Base-by-base conservation (phyloP, 2,797 vertebrate genomes). In the Malacoctenus gilli region DNA sequence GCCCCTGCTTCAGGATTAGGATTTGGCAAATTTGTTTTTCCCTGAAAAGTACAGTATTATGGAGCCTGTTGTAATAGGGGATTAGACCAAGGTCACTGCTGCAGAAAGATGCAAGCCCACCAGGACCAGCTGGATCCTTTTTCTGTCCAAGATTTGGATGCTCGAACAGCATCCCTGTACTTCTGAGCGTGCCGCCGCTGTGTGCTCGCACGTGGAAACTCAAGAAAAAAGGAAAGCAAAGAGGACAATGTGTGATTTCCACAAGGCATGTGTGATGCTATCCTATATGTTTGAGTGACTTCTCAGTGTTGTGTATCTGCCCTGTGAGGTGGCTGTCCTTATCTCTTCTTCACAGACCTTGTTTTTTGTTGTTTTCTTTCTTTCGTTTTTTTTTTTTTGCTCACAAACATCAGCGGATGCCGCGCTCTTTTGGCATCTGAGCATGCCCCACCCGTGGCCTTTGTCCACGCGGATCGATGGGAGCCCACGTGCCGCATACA, bases 51-150 rank as follows among this genome's bases (percentile, higher is more conserved):
- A 37, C 64, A 51, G 77, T 68, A 76, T 82, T 79, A 72, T 73
- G 39, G 52, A 77, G 75, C 54, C 20, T 64, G 75, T 75, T 83
- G 79, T 84, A 83, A 87, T 82, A 77, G 85, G 68, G 82, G 88
- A 91, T 92, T 89, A 92, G 72, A 72, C 74, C 89, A 90, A 92
- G 89, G 91, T 89, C 89, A 87, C 56, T 58, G 77, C 82, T 74
- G 75, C 80, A 73, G 57, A 69, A 76, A 68, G 68, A 80, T 64
- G 65, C 55, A 9, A 60, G 55, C 48, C 79, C 73, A 75, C 61
- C 62, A 72, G 57, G 69, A 72, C 54, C 44, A 37, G 62, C 54
- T 41, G 20, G 35, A 75, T 79, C 69, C 63, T 60, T 31, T 70
- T 43, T 28, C 9, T 57, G 64, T 52, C 30, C 8, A 74, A 51